Base-by-base conservation (phyloP, 1,140 invertebrate genomes). In the Phenacoccus solenopsis region DNA sequence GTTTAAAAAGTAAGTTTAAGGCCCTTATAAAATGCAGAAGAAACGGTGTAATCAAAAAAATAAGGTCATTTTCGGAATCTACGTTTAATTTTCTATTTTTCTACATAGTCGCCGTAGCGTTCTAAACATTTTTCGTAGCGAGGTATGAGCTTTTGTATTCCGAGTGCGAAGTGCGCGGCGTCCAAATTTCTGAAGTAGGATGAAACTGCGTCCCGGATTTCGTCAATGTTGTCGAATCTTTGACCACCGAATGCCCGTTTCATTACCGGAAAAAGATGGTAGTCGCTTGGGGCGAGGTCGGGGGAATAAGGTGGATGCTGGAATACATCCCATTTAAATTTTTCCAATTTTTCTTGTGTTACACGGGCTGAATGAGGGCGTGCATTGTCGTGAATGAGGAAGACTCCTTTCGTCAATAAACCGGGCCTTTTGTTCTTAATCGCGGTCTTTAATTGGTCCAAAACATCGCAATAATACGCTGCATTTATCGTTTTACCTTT, bases 361-460 rank as follows among this genome's bases (percentile, higher is more conserved):
- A 59, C 1, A 20, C 21, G 20, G 49, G 72, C 71, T 30, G 71
- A 69, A 70, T 80, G 75, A 21, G 75, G 76, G 27, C 73, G 71
- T n/a, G 77, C 75, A 68, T 79, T 80, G 73, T 79, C 77, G 69
- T 78, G 75, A 24, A 74, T 69, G 13, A 76, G 69, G 38, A 73
- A 67, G 22, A 77, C 69, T 72, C 69, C 49, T 57, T n/a, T 20
- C 28, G 20, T 73, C 64, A 75, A 69, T 57, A 73, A 68, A 70
- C 73, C 68, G 9, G 68, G 49, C 30, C 73, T 57, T 71, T 73
- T 74, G 72, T 75, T 75, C 30, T 74, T 69, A 28, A 76, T 74
- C 0, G 72, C 72, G 1, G 30, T 68, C 22, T 67, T 24, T n/a
- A 73, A 67, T 22, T 70, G 71, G 3, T 71, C 68, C 1, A 74